Evolutionary conservation across 2,888 invertebrate genomes (phyloP).

Genomic region (Drosophila nr. fundita): DNA sequence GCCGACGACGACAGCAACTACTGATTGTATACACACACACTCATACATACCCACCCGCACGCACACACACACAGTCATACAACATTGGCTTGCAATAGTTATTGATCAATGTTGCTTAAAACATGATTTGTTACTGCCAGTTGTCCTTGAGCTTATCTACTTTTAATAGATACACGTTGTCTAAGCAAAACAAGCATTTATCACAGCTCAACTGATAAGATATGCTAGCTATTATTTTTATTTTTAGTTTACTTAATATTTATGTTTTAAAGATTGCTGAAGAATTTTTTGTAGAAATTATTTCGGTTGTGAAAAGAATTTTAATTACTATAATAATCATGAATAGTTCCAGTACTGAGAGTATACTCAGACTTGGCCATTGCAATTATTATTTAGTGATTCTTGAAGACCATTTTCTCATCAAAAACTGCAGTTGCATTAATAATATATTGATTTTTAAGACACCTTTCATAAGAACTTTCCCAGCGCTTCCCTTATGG

Average conservation of each 20-base stretch:
- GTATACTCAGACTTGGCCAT: too few relatives aligned
- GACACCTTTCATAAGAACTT: not conserved
- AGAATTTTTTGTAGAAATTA: not conserved
- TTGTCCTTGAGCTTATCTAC: slow-evolving; percentile 32
- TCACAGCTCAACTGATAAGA: slow-evolving; percentile 43
- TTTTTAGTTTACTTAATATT: not conserved
- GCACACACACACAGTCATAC: not conserved
- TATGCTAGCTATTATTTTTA: slow-evolving; percentile 11
- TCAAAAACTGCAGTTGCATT: not conserved
- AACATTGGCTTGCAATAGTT: slow-evolving; percentile 28
- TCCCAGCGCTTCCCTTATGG: not conserved
- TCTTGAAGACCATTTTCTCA: not conserved
- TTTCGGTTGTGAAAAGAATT: not conserved
- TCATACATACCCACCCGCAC: fast-evolving
- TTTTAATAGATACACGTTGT: slow-evolving; percentile 15
- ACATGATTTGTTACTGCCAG: slow-evolving; percentile 15
- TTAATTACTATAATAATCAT: not conserved
- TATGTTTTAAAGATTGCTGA: not conserved
- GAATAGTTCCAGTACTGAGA: not conserved
- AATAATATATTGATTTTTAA: not conserved
- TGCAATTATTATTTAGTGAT: not conserved
- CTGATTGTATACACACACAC: slow-evolving; percentile 3
- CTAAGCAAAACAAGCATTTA: slow-evolving; percentile 12
- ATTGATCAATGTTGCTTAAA: slow-evolving; percentile 7
- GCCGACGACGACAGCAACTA: not conserved